These are phyloP conservation scores for Onychomys torridus DNA, from an alignment of 2,797 vertebrate species.

Conservation along the genomic window DNA sequence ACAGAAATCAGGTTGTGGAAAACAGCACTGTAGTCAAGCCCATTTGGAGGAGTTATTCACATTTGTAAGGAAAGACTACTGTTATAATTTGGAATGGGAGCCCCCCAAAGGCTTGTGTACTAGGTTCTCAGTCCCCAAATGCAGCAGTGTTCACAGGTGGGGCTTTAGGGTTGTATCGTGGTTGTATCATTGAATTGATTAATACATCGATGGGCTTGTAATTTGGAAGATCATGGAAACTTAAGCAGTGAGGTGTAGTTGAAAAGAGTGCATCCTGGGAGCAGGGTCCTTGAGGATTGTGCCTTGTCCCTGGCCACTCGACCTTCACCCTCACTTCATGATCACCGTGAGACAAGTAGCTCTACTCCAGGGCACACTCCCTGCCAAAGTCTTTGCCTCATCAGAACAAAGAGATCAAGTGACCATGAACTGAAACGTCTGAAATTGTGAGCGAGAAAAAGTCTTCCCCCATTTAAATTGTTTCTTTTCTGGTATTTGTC, in stretches of 20 bases:
- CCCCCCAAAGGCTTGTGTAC: neutral
- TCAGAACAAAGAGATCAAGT: neutral
- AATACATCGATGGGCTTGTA: neutral
- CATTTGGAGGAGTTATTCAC: neutral
- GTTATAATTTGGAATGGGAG: neutral
- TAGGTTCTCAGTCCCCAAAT: too few relatives aligned
- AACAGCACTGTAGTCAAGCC: neutral
- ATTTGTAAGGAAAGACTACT: neutral
- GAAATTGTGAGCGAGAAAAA: neutral
- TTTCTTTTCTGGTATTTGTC: neutral
- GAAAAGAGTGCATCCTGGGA: neutral
- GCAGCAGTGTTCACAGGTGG: neutral
- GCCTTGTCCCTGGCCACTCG: neutral
- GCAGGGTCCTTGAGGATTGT: neutral
- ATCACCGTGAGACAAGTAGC: neutral
- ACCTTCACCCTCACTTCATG: neutral
- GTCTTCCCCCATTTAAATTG: neutral
- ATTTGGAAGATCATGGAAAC: neutral
- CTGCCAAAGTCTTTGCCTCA: neutral
- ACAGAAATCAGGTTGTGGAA: slow-evolving; percentile 1
- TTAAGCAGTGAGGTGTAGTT: neutral
- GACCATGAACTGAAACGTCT: neutral
- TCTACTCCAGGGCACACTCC: neutral
- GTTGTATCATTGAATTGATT: neutral
- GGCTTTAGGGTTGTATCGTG: neutral